A percentile compares a stretch with the other conserved stretches of the same genome.
Evolutionary conservation across 2,797 vertebrate species (phyloP).

Genomic region (Phylloscopus collybita): DNA sequence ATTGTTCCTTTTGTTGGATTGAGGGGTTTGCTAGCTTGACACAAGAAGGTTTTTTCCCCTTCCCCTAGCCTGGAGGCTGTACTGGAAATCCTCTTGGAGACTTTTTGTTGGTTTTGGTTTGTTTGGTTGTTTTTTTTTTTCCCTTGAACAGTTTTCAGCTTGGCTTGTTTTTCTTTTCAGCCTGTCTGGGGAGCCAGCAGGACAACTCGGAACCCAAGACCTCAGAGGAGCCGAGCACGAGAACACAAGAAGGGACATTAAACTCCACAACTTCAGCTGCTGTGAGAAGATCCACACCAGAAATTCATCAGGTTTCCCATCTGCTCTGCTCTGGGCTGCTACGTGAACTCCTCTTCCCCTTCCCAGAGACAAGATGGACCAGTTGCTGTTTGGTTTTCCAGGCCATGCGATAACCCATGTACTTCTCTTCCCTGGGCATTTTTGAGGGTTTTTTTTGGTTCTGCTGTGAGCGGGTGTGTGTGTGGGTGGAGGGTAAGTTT

Average conservation of each 20-base stretch:
- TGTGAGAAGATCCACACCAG: neutral
- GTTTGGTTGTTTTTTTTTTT: neutral
- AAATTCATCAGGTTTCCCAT: neutral
- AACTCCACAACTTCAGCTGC: neutral
- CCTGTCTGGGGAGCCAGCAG: neutral
- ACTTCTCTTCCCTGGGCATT: neutral
- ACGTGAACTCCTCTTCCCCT: neutral
- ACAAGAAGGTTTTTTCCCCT: neutral
- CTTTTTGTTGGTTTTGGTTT: neutral
- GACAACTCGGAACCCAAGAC: fast-evolving
- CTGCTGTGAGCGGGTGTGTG: neutral
- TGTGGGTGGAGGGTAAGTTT: neutral
- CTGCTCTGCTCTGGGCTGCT: neutral
- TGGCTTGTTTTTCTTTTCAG: neutral
- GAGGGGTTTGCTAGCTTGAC: neutral
- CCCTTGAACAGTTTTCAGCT: neutral
- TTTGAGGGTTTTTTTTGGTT: neutral
- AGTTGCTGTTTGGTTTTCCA: fast-evolving
- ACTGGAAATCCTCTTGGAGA: neutral
- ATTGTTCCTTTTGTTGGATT: neutral
- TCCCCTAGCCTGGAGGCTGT: neutral
- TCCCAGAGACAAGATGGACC: neutral
- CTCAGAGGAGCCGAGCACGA: neutral
- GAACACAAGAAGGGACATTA: neutral
- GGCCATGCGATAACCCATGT: neutral